phyloP scores from a whole-genome alignment of 2,888 invertebrate genomes.

The Aspidapion aeneum region DNA sequence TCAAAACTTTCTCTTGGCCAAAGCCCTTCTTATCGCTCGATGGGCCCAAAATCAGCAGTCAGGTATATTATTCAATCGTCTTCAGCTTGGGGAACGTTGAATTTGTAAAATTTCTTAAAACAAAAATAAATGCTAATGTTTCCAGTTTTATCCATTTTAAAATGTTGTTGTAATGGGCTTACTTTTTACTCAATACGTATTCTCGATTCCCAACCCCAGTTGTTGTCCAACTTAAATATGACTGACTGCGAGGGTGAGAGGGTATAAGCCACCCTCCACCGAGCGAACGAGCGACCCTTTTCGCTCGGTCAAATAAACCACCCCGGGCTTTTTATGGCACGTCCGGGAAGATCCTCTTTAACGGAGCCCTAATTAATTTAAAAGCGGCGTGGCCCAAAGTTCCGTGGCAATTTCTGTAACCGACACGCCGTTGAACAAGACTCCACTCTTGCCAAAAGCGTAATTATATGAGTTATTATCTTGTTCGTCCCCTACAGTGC shows the following conservation, averaged over 20 bases:
- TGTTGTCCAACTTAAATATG: too few species aligned
- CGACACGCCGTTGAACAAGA: not conserved
- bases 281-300: constrained; percentile 2
- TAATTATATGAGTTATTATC: not conserved
- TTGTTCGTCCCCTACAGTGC: not conserved
- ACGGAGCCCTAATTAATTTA: constrained; percentile 35
- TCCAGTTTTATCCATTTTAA: too few species aligned
- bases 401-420: not conserved
- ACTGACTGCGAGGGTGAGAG: not conserved
- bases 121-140: too few species aligned
- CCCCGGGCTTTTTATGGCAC: constrained; percentile 34
- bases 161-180: too few species aligned
- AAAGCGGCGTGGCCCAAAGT: constrained; percentile 21
- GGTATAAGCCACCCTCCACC: not conserved
- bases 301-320: constrained; percentile 29
- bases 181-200: not conserved
- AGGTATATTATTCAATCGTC: too few species aligned
- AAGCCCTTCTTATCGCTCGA: too few species aligned
- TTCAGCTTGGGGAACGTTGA: too few species aligned
- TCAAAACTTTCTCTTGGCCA: too few species aligned
- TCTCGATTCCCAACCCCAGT: not conserved
- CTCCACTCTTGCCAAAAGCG: not conserved
- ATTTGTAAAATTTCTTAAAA: too few species aligned
- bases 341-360: constrained; percentile 31
- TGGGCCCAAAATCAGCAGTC: too few species aligned